These are phyloP conservation scores for Agapetus fuscipes DNA, from an alignment of 2,888 invertebrate species.

Conservation along the genomic window DNA sequence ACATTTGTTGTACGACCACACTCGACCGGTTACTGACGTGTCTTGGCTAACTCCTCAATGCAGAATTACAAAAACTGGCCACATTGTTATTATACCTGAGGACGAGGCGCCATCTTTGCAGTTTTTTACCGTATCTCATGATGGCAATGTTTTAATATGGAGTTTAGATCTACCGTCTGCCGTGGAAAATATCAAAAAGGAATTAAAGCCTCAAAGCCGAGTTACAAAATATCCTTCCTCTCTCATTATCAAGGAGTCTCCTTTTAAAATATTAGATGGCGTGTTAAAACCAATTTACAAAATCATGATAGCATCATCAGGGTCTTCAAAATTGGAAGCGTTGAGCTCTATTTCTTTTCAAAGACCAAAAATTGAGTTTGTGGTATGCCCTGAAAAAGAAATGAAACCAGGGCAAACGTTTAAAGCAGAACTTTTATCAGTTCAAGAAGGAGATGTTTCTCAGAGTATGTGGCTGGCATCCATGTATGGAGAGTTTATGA, in stretches of 20 bases:
- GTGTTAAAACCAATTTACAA: conserved; percentile 54
- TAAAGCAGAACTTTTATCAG: conserved; percentile 1
- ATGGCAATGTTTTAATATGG: conserved; percentile 64
- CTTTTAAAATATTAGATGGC: conserved; percentile 49
- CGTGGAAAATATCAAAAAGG: conserved; percentile 25
- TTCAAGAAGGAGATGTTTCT: conserved; percentile 2
- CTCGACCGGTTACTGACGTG: conserved; percentile 52
- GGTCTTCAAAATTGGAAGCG: conserved; percentile 32
- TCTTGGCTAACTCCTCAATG: conserved; percentile 58
- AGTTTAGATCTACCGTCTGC: conserved; percentile 27
- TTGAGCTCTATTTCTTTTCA: conserved; percentile 38
- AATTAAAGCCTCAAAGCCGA: conserved; percentile 30
- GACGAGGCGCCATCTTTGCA: conserved; percentile 41
- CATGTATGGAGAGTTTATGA: conserved; percentile 37
- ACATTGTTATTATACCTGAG: conserved; percentile 33
- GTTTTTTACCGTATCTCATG: conserved; percentile 55
- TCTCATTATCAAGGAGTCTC: conserved; percentile 49
- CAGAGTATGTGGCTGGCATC: conserved; percentile 33
- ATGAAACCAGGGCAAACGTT: conserved; percentile 38
- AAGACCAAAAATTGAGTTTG: conserved; percentile 31
- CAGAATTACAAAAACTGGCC: conserved; percentile 50
- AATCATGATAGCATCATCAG: conserved; percentile 39
- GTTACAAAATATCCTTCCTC: conserved; percentile 46
- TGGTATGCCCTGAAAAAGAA: conserved; percentile 29
- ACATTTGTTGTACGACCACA: conserved; percentile 52